Evolutionary conservation across 2,113 vertebrate species (phyloP).

Genomic region (Caranx melampygus): DNA sequence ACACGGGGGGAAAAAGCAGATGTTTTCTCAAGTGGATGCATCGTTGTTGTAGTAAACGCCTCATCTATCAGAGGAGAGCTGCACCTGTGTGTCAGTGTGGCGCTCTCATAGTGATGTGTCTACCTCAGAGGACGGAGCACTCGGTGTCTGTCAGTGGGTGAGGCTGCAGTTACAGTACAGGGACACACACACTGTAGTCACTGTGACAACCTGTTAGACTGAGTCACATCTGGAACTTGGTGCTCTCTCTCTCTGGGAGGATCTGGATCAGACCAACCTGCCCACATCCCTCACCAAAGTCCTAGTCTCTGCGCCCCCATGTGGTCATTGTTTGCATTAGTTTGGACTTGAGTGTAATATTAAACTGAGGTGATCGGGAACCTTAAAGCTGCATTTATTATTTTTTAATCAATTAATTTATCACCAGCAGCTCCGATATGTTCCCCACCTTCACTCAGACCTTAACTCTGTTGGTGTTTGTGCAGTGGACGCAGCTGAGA

Average conservation of each 20-base stretch:
- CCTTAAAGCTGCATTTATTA: not conserved
- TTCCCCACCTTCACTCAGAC: not conserved
- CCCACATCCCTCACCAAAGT: no score
- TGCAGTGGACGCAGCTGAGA: not conserved
- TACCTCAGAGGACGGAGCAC: conserved; percentile 72
- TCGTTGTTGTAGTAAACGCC: no score
- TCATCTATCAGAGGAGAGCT: no score
- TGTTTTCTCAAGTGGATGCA: no score
- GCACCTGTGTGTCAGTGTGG: conserved; percentile 13
- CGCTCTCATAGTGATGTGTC: conserved; percentile 51
- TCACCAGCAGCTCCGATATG: not conserved
- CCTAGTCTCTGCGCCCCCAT: not conserved
- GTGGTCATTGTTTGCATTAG: not conserved
- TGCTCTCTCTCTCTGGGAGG: no score
- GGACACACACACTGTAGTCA: conserved; percentile 29
- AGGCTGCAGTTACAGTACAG: conserved; percentile 46
- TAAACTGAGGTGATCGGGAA: not conserved
- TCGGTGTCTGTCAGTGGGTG: conserved; percentile 34
- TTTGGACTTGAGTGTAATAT: not conserved
- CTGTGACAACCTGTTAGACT: conserved; percentile 62
- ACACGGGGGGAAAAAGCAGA: no score
- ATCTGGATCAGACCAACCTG: no score
- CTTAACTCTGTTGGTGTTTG: not conserved
- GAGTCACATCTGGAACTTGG: conserved; percentile 6
- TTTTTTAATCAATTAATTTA: not conserved